Conservation (phyloP, 1,140 invertebrate species). For the Drosophila leontia region DNA sequence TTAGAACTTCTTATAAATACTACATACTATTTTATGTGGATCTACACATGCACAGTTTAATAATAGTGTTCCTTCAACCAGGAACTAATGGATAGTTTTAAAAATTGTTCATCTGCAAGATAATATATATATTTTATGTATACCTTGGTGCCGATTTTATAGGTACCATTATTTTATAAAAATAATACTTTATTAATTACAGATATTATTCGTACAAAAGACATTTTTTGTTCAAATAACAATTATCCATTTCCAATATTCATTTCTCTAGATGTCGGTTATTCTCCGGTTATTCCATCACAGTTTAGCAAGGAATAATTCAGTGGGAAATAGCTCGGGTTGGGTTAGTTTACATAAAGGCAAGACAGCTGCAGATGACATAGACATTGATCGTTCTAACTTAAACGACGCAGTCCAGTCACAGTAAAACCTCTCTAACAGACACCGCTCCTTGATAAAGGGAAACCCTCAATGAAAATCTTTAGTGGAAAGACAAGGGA, state of each 20-base stretch:
- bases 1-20: neutral
- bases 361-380: slow-evolving; percentile 61
- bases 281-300: neutral
- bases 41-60: too few species aligned
- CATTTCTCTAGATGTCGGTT: neutral
- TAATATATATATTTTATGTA: too few species aligned
- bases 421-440: slow-evolving; percentile 35
- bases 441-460: slow-evolving; percentile 12
- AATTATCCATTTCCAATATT: neutral
- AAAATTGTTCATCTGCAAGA: too few species aligned
- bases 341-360: slow-evolving; percentile 48
- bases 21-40: too few species aligned
- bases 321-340: slow-evolving; percentile 25
- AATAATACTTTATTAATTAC: too few species aligned
- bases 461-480: neutral
- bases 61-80: too few species aligned
- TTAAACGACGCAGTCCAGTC: slow-evolving; percentile 13
- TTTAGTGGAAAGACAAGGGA: neutral
- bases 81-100: too few species aligned
- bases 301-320: slow-evolving; percentile 28
- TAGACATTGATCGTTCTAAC: slow-evolving; percentile 30
- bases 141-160: too few species aligned
- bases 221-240: neutral
- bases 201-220: too few species aligned
- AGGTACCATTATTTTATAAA: too few species aligned